Percentiles rank a stretch among this genome's conserved stretches.
These are phyloP conservation scores for Rhimphoctona megacephalus DNA, from an alignment of 2,888 invertebrate genomes.

Conservation along the genomic window DNA sequence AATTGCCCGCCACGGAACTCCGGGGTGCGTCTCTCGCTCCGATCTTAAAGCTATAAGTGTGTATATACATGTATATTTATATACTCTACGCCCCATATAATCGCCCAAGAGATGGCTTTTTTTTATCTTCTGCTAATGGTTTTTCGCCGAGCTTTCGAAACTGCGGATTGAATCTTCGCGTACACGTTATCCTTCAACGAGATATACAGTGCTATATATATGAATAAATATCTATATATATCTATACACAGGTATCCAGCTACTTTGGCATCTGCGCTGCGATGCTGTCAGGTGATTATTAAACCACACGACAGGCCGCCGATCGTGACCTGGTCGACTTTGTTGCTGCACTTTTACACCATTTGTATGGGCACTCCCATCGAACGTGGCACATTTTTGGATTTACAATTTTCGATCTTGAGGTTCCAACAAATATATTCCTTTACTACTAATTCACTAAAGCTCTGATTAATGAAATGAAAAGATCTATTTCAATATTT, in stretches of 20 bases:
- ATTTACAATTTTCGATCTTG: neutral
- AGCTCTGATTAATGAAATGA: neutral
- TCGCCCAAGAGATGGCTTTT: slow-evolving; percentile 20
- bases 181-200: slow-evolving; percentile 48
- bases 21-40: slow-evolving; percentile 58
- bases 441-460: neutral
- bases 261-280: slow-evolving; percentile 41
- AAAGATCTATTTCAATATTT: neutral
- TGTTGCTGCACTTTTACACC: slow-evolving; percentile 34
- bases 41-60: slow-evolving; percentile 35
- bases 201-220: neutral
- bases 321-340: slow-evolving; percentile 47
- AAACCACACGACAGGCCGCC: slow-evolving; percentile 37
- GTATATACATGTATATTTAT: slow-evolving; percentile 2
- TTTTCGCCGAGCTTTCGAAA: slow-evolving; percentile 34
- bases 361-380: slow-evolving; percentile 11
- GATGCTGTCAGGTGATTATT: slow-evolving; percentile 43
- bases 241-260: neutral
- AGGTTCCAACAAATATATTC: neutral
- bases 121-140: slow-evolving; percentile 3
- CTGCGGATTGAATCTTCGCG: slow-evolving; percentile 37
- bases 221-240: neutral
- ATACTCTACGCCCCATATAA: slow-evolving; percentile 9
- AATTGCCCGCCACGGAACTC: slow-evolving; percentile 72
- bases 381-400: neutral